These are phyloP conservation scores for Caenorhabditis zanzibari DNA, from an alignment of 2,888 invertebrate genomes.

Conservation along the genomic window DNA sequence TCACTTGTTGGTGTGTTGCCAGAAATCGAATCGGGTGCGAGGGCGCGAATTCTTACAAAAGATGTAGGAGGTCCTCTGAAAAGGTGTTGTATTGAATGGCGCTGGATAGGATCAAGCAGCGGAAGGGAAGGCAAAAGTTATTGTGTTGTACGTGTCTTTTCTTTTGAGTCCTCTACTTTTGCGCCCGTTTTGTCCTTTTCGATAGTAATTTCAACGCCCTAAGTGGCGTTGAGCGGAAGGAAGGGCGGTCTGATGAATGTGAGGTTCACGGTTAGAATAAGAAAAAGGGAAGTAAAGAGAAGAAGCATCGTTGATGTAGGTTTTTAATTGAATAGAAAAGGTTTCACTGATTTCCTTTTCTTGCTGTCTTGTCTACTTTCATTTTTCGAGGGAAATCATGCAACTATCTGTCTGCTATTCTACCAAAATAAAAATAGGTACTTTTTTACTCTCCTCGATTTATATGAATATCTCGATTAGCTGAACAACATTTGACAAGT, in stretches of 20 bases:
- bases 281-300: neutral
- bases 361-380: neutral
- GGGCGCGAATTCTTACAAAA: conserved; percentile 36
- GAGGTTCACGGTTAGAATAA: conserved; percentile 13
- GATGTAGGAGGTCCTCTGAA: conserved; percentile 10
- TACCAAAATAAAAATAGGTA: too few species aligned
- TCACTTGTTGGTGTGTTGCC: conserved; percentile 25
- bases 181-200: conserved; percentile 62
- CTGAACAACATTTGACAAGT: neutral
- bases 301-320: conserved; percentile 26
- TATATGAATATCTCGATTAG: too few species aligned
- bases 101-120: conserved; percentile 57
- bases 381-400: neutral
- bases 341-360: conserved; percentile 36
- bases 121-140: conserved; percentile 56
- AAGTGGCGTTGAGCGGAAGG: conserved; percentile 60
- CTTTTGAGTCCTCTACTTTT: conserved; percentile 51
- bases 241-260: conserved; percentile 39
- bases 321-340: conserved; percentile 47
- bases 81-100: conserved; percentile 57
- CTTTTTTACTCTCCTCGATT: too few species aligned
- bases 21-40: conserved; percentile 43
- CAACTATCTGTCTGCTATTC: neutral
- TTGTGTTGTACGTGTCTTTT: conserved; percentile 61
- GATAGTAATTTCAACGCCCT: conserved; percentile 59